phyloP scores from a whole-genome alignment of 2,113 vertebrate species.

The Neodon shergylaensis region DNA sequence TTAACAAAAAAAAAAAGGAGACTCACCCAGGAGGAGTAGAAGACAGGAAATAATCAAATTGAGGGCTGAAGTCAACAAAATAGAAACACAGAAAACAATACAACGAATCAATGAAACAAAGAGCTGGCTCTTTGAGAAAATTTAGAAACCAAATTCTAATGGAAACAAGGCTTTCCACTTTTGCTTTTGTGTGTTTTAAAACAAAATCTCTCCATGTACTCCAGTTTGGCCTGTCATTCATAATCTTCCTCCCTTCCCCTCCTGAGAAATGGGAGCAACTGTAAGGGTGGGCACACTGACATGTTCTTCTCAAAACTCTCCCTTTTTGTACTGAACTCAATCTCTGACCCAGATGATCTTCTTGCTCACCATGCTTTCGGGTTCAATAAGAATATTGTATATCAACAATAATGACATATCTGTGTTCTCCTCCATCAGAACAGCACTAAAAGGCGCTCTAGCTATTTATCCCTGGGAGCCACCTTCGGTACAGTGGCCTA shows the following conservation, averaged over 20 bases:
- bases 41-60: too few species aligned
- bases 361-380: neutral
- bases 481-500: neutral
- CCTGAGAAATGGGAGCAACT: neutral
- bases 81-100: too few species aligned
- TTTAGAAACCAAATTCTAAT: neutral
- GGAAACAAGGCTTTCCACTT: neutral
- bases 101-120: too few species aligned
- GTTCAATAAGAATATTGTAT: neutral
- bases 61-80: too few species aligned
- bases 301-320: neutral
- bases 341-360: neutral
- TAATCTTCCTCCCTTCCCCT: neutral
- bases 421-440: neutral
- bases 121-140: too few species aligned
- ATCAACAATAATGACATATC: neutral
- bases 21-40: too few species aligned
- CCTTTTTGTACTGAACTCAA: neutral
- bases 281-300: neutral
- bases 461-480: neutral
- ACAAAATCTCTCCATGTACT: neutral
- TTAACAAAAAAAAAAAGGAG: too few species aligned
- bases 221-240: neutral
- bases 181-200: neutral
- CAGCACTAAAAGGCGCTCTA: neutral